phyloP scores from a whole-genome alignment of 2,888 invertebrate species.

The Tipula helvola region DNA sequence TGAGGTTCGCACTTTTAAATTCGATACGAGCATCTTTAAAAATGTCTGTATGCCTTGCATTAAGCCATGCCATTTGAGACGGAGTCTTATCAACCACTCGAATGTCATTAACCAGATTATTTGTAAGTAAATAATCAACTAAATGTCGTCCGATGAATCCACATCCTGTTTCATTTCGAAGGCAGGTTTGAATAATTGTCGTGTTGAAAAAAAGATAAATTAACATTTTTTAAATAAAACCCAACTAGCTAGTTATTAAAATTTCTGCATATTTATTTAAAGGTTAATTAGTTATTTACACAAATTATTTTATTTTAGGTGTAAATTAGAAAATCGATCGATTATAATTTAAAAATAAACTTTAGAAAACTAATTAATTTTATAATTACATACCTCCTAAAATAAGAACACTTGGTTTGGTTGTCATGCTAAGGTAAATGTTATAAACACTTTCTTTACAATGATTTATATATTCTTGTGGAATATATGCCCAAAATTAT shows the following conservation, averaged over 20 bases:
- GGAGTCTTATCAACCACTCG: constrained; percentile 87
- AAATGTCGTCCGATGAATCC: constrained; percentile 88
- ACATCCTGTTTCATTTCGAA: constrained; percentile 52
- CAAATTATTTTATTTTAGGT: background rate
- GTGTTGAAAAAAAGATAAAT: background rate
- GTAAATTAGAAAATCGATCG: background rate
- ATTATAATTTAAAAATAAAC: background rate
- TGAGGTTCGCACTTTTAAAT: constrained; percentile 84
- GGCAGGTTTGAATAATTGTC: background rate
- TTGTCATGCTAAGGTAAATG: constrained; percentile 17
- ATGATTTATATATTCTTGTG: background rate
- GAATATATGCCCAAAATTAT: background rate
- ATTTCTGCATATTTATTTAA: background rate
- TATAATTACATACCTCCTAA: constrained; percentile 32
- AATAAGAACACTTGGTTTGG: constrained; percentile 32
- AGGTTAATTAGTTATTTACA: background rate
- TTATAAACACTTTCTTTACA: background rate
- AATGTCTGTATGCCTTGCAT: constrained; percentile 52
- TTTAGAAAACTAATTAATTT: background rate
- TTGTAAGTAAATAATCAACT: constrained; percentile 63
- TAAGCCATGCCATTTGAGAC: constrained; percentile 85
- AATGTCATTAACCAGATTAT: constrained; percentile 60
- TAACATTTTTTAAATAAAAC: background rate
- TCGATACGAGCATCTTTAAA: constrained; percentile 69
- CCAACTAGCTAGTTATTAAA: background rate